These are phyloP conservation scores for Zaprionus gabonicus DNA, from an alignment of 1,140 invertebrate genomes.

Conservation along the genomic window DNA sequence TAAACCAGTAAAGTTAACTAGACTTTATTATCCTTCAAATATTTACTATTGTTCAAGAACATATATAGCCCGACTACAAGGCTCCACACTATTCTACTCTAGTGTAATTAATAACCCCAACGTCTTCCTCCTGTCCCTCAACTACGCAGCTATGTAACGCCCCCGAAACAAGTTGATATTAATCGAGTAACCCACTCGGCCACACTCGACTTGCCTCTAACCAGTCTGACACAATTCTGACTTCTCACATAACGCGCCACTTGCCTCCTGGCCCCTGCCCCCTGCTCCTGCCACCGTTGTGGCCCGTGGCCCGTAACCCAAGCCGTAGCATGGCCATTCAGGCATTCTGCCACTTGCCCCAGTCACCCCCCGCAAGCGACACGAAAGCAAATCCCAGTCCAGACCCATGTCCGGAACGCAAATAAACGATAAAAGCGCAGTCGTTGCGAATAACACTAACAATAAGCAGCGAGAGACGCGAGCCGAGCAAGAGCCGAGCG, in stretches of 20 bases:
- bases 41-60: neutral
- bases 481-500: slow-evolving; percentile 8
- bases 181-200: slow-evolving; percentile 27
- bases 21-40: no score
- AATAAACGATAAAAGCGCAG: slow-evolving; percentile 82
- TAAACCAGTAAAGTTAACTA: no score
- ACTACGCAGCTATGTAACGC: neutral
- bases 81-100: neutral
- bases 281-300: neutral
- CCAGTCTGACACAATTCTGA: slow-evolving; percentile 50
- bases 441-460: slow-evolving; percentile 78
- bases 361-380: slow-evolving; percentile 35
- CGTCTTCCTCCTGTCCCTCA: neutral
- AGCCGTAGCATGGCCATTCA: slow-evolving; percentile 6
- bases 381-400: slow-evolving; percentile 47
- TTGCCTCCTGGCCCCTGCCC: slow-evolving; percentile 21
- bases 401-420: slow-evolving; percentile 58
- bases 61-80: neutral
- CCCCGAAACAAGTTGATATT: slow-evolving; percentile 17
- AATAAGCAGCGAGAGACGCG: slow-evolving; percentile 68
- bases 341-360: slow-evolving; percentile 42
- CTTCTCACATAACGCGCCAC: slow-evolving; percentile 31
- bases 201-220: slow-evolving; percentile 10
- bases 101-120: neutral
- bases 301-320: slow-evolving; percentile 3